phyloP scores from a whole-genome alignment of 2,113 vertebrate species.

The Pagrus major region DNA sequence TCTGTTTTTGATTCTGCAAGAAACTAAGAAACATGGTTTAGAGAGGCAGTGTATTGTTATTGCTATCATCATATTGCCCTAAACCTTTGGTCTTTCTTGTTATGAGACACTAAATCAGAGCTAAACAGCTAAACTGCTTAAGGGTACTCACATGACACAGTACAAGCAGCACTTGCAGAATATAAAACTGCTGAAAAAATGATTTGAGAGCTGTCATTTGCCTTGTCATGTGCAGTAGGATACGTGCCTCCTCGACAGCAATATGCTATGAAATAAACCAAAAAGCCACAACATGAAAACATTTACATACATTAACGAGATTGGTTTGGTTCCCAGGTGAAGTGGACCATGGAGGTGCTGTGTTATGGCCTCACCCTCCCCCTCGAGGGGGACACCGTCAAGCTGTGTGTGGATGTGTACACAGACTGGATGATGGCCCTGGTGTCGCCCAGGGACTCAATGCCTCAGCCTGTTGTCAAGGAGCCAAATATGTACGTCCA shows the following conservation, averaged over 20 bases:
- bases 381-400: slow-evolving; percentile 95
- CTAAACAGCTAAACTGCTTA: neutral
- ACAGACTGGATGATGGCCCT: slow-evolving; percentile 98
- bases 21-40: neutral
- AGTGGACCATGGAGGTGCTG: slow-evolving; percentile 99
- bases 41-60: neutral
- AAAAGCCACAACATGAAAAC: neutral
- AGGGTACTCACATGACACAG: neutral
- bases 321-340: slow-evolving; percentile 84
- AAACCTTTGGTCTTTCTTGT: slow-evolving; percentile 23
- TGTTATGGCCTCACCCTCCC: slow-evolving; percentile 96
- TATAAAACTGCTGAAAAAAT: neutral
- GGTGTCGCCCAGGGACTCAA: slow-evolving; percentile 92
- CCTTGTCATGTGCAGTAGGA: neutral
- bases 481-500: slow-evolving; percentile 96
- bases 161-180: neutral
- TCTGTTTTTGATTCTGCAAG: slow-evolving; percentile 5
- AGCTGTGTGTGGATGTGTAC: slow-evolving; percentile 96
- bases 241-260: neutral
- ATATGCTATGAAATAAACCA: neutral
- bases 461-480: slow-evolving; percentile 92
- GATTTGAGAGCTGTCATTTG: neutral
- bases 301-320: neutral
- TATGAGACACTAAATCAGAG: slow-evolving; percentile 20
- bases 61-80: slow-evolving; percentile 2